Conservation (phyloP, 2,113 vertebrate species). For the Nyctibius bracteatus region DNA sequence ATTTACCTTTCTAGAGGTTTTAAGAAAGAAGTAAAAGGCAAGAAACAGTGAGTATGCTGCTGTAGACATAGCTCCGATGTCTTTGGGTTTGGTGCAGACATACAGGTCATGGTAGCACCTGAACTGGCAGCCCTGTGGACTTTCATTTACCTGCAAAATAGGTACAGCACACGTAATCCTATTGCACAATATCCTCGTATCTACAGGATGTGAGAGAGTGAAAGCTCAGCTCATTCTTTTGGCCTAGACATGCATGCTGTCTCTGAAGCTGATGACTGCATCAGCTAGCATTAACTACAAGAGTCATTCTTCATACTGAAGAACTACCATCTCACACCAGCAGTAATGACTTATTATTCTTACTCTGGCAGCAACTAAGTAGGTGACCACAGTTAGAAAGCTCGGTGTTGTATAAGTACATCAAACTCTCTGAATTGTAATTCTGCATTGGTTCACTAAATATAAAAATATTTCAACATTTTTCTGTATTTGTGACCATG, state of each 20-base stretch:
- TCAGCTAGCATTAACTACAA: not conserved
- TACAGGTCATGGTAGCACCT: not conserved
- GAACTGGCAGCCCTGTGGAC: not conserved
- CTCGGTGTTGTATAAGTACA: accelerated
- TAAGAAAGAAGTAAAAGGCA: not conserved
- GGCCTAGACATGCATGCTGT: not conserved
- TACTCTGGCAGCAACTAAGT: not conserved
- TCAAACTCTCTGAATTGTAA: not conserved
- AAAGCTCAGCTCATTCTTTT: not conserved
- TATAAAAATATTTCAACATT: not conserved
- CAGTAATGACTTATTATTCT: not conserved
- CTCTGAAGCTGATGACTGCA: not conserved
- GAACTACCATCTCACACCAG: not conserved
- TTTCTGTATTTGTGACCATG: not conserved
- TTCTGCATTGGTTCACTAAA: not conserved
- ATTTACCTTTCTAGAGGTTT: not conserved
- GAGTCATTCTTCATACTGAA: not conserved
- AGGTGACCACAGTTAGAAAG: not conserved
- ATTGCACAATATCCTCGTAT: not conserved
- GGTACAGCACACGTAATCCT: not conserved
- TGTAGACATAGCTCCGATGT: not conserved
- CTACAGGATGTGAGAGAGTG: not conserved
- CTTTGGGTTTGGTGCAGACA: not conserved
- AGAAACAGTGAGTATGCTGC: not conserved
- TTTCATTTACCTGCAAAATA: not conserved